Base-by-base conservation (phyloP, 1,140 invertebrate genomes). In the Bombus waltoni region DNA sequence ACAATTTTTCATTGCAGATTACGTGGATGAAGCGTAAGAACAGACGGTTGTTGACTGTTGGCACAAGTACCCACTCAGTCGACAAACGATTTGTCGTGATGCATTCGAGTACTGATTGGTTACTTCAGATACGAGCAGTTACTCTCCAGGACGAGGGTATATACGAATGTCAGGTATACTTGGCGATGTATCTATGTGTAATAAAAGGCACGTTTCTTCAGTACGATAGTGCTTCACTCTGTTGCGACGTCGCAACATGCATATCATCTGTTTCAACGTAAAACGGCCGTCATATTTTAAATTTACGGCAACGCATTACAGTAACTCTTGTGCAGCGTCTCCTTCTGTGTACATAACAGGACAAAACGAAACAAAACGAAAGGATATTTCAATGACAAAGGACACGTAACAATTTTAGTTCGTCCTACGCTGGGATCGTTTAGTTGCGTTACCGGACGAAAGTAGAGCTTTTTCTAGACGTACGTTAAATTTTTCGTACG, bases 61-160 rank as follows among this genome's bases (percentile, higher is more conserved):
- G 97, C 22, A 94, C 97, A 32, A 96, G 96, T 35, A 97, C 97
- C 4, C 97, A 97, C 91, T 97, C 96, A 66, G 96, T 97, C 88
- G 97, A 97, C 92, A 97, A 97, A 81, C 95, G 97, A 85, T 97
- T 97, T 93, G 96, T 97, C 92, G 97, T 98, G n/a, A 97, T 97
- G 79, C 97, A 98, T 92, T 97, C 97, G n/a, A 96, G 97, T 82
- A 96, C 96, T 77, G 97, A 98, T 89, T 98, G 97, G 97, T 96
- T 97, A 6, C 95, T 98, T 62, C 96, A 97, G 86, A 97, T 98
- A 91, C 97, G 97, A 91, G 96, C 96, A 87, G 97, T 97, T 11
- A 97, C 96, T 57, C 95, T 96, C 11, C 95, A 96, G 28, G 97
- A 98, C 91, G 96, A 96, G 13, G 97, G 97, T n/a, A 94, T 97